A percentile compares a stretch with the other conserved stretches of the same genome.
phyloP scores from a whole-genome alignment of 2,888 invertebrate species.

The Nephrotoma appendiculata region DNA sequence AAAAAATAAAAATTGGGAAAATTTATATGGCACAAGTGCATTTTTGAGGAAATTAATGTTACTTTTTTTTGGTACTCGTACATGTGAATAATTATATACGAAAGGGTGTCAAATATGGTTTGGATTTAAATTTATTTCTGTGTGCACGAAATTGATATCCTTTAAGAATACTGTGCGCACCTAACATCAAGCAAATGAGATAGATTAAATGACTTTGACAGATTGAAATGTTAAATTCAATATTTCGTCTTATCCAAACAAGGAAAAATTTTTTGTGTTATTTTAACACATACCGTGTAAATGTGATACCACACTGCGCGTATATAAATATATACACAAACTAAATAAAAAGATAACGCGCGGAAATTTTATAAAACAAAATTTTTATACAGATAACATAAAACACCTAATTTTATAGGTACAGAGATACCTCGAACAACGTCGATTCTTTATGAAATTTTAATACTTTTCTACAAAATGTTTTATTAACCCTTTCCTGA shows the following conservation, averaged over 20 bases:
- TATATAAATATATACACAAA: neutral
- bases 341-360: neutral
- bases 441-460: neutral
- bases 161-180: neutral
- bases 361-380: neutral
- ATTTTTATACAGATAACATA: neutral
- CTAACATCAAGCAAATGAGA: neutral
- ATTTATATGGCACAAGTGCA: neutral
- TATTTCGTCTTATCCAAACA: neutral
- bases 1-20: neutral
- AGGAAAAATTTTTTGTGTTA: neutral
- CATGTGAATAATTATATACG: neutral
- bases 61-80: neutral
- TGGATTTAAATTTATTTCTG: neutral
- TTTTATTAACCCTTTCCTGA: too few species aligned
- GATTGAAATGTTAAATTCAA: neutral
- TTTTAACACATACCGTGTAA: neutral
- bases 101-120: neutral
- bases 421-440: neutral
- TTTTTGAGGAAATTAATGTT: neutral
- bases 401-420: neutral
- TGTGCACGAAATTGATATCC: neutral
- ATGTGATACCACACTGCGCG: neutral
- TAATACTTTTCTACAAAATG: too few species aligned
- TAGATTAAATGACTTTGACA: neutral